phyloP scores from a whole-genome alignment of 92 coral and sea anemone species.

The Palythoa grandis region DNA sequence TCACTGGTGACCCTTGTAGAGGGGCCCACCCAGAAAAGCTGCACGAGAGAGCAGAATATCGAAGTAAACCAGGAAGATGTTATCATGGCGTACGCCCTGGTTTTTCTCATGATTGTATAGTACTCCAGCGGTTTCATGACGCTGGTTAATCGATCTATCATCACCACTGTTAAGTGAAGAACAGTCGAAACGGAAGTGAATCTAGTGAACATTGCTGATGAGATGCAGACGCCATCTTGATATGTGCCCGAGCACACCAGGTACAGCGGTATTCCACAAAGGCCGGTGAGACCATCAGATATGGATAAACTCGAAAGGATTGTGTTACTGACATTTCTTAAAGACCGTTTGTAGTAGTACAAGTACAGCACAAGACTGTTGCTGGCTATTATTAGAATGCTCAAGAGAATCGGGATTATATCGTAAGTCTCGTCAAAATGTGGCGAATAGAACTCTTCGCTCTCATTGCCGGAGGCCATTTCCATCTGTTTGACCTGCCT shows the following conservation, averaged over 20 bases:
- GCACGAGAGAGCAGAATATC: background rate
- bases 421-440: conserved; percentile 34
- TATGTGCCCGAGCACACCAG: conserved; percentile 56
- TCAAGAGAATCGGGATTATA: conserved; percentile 45
- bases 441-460: background rate
- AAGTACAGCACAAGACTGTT: conserved; percentile 54
- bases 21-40: background rate
- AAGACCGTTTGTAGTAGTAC: conserved; percentile 47
- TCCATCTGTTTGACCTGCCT: no score
- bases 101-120: conserved; percentile 51
- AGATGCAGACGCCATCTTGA: conserved; percentile 49
- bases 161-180: conserved; percentile 62
- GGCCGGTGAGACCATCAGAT: conserved; percentile 65
- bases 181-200: conserved; percentile 68
- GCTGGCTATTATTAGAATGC: conserved; percentile 48
- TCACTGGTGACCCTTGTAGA: background rate
- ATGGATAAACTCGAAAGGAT: conserved; percentile 60
- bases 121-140: conserved; percentile 60
- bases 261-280: conserved; percentile 53
- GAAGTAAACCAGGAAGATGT: conserved; percentile 48
- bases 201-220: conserved; percentile 49
- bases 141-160: conserved; percentile 65
- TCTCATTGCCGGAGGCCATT: no score
- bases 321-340: conserved; percentile 56
- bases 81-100: conserved; percentile 46